Evolutionary conservation across 2,797 vertebrate genomes (phyloP).

Genomic region (Mormyrops attenuatus): DNA sequence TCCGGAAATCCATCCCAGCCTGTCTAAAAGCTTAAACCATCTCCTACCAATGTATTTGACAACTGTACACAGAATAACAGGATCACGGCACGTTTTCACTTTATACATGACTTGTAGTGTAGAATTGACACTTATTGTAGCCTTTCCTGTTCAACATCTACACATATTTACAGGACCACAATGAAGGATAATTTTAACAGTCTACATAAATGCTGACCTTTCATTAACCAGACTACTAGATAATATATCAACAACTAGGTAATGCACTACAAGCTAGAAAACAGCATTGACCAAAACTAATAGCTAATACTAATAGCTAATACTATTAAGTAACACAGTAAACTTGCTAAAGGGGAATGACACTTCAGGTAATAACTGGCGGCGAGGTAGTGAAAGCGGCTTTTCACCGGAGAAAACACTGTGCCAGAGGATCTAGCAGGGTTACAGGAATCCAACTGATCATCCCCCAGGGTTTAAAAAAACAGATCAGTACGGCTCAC

Average conservation of each 20-base stretch:
- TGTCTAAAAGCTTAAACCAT: not conserved
- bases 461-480: not conserved
- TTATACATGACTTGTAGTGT: not conserved
- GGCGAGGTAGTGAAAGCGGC: not conserved
- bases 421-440: not conserved
- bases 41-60: not conserved
- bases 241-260: not conserved
- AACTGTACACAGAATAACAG: not conserved
- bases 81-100: not conserved
- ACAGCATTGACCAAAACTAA: not conserved
- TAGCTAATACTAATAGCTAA: not conserved
- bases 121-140: not conserved
- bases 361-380: not conserved
- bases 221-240: not conserved
- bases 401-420: not conserved
- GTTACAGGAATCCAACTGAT: not conserved
- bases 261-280: not conserved
- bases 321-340: not conserved
- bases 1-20: not conserved
- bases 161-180: not conserved
- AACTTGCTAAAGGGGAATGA: not conserved
- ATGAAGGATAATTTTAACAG: not conserved
- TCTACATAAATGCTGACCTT: slow-evolving; percentile 44
- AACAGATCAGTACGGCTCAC: not conserved
- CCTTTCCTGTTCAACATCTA: not conserved